Evolutionary conservation across 2,797 vertebrate species (phyloP), one percentile per base, ranked within the genome.

Genomic region (Novumbra hubbsi): DNA sequence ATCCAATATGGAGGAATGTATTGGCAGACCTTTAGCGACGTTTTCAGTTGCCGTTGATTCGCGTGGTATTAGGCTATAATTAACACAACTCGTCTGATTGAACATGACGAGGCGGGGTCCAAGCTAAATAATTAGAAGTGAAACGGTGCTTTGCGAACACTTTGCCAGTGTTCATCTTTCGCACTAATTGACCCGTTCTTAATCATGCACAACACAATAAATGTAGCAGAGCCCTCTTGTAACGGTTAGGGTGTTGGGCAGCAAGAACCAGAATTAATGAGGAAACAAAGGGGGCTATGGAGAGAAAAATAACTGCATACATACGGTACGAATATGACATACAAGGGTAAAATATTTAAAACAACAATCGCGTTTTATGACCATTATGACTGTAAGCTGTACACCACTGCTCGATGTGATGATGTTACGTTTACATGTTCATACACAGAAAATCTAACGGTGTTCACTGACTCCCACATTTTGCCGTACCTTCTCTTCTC

Each of bases 401-500:
- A 55, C 41, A 45, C 12, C 8, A 45, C 0, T 11, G 12, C 41
- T 6, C 4, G 50, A 0, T 28, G 9, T 14, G 41, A 28, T 15
- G 3, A 64, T 64, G n/a, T 21, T 41, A 67, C 32, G 16, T 67
- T 34, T 19, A 14, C 65, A 19, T 38, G 41, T 45, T 11, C 41
- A 7, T 45, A 45, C 14, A 45, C 9, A 45, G 9, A 11, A 28
- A 65, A 19, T 16, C 6, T 8, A 28, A 28, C 21, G 8, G 27
- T 32, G 21, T 34, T 65, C 63, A 57, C 55, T 24, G n/a, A 60
- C 15, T 21, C 30, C 27, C 15, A 55, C 50, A 38, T 34, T 0
- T 1, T 6, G 6, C 34, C 86, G 89, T 89, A 93, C 93, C 92
- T 86, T 92, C 92, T 83, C 94, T 91, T 79, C 95, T 93, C 95